A percentile compares a stretch with the other conserved stretches of the same genome.
These are phyloP conservation scores for Elysia chlorotica DNA, from an alignment of 1,140 invertebrate species.

Conservation along the genomic window DNA sequence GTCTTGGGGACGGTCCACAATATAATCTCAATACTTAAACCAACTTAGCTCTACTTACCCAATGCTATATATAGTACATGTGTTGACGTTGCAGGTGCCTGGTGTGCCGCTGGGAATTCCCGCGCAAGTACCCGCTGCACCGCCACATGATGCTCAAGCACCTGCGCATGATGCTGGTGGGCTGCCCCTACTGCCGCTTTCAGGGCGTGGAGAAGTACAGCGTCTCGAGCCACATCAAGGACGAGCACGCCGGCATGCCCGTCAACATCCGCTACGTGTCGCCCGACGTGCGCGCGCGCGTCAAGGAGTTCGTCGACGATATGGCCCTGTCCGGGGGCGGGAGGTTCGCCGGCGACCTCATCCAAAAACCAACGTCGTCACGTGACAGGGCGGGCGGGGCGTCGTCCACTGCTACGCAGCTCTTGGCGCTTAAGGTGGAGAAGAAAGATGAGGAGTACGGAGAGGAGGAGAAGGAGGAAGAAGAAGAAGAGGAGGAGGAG, in stretches of 20 bases:
- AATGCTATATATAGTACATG: too few relatives aligned
- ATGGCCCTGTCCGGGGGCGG: slow-evolving; percentile 6
- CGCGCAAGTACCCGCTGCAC: slow-evolving; percentile 30
- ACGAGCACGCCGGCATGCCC: slow-evolving; percentile 23
- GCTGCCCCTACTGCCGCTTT: slow-evolving; percentile 31
- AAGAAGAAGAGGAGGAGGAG: slow-evolving; percentile 2
- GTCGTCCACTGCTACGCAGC: not conserved
- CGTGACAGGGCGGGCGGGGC: not conserved
- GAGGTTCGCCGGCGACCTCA: not conserved
- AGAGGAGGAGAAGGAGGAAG: slow-evolving; percentile 1
- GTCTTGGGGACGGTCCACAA: too few relatives aligned
- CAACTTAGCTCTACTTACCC: too few relatives aligned
- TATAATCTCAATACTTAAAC: too few relatives aligned
- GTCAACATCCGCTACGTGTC: slow-evolving; percentile 18
- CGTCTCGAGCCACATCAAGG: slow-evolving; percentile 31
- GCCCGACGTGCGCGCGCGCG: slow-evolving; percentile 19
- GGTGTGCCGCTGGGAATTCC: slow-evolving; percentile 33
- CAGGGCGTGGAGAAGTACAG: slow-evolving; percentile 33
- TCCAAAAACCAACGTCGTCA: not conserved
- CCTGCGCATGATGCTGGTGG: slow-evolving; percentile 30
- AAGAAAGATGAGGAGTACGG: too few relatives aligned
- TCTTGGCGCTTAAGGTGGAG: slow-evolving; percentile 2
- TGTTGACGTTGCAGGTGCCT: too few relatives aligned
- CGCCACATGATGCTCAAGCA: slow-evolving; percentile 35
- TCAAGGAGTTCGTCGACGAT: slow-evolving; percentile 26